Percentiles rank a stretch among this genome's conserved stretches.
Evolutionary conservation across 2,888 invertebrate genomes (phyloP).

Genomic region (Drosophila picticornis): DNA sequence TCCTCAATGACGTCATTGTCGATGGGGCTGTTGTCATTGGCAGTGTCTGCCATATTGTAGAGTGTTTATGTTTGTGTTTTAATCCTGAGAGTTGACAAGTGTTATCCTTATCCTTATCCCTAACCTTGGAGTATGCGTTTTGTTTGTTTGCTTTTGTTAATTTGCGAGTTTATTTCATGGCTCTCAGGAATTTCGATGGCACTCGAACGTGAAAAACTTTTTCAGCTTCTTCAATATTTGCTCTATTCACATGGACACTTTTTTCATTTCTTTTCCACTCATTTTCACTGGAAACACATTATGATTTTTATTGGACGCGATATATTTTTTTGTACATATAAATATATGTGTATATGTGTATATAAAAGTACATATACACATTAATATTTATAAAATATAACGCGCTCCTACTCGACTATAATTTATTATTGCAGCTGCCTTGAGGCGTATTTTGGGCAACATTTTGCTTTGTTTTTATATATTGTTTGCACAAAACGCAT

Average conservation of each 20-base stretch:
- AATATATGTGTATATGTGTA: conserved; percentile 7
- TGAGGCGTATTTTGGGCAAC: conserved; percentile 59
- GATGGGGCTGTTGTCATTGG: conserved; percentile 62
- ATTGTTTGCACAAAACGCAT: conserved; percentile 25
- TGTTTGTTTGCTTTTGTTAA: conserved; percentile 41
- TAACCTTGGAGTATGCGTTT: conserved; percentile 32
- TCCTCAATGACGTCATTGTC: conserved; percentile 67
- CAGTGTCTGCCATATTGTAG: conserved; percentile 73
- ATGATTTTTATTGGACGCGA: conserved; percentile 56
- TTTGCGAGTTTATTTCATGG: conserved; percentile 67
- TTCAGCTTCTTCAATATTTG: conserved; percentile 43
- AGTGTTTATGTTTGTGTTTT: conserved; percentile 62
- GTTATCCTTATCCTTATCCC: conserved; percentile 54
- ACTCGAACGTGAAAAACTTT: conserved; percentile 41
- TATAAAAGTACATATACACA: conserved; percentile 6
- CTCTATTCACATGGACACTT: conserved; percentile 50
- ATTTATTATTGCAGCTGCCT: conserved; percentile 74
- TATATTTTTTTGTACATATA: conserved; percentile 27
- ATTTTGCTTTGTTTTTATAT: conserved; percentile 29
- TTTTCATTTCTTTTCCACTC: conserved; percentile 46
- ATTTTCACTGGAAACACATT: conserved; percentile 64
- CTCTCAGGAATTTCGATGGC: conserved; percentile 55
- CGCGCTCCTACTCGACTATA: conserved; percentile 32
- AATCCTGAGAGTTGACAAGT: conserved; percentile 63
- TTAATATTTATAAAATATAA: conserved; percentile 23